Conservation (phyloP, 2,797 vertebrate species). For the Smutsia temminckii region DNA sequence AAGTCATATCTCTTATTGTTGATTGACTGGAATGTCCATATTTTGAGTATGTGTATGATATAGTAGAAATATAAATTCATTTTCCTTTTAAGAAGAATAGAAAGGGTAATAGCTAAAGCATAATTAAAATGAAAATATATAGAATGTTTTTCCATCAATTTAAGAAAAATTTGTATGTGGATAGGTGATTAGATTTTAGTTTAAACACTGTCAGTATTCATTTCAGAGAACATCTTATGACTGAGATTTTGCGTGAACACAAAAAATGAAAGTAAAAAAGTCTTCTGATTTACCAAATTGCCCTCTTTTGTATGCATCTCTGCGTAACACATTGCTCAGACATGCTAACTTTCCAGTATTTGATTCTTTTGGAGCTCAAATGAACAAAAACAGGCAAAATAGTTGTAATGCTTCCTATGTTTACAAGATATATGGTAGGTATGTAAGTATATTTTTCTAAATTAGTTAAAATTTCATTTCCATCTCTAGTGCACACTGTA, state of each 20-base stretch:
- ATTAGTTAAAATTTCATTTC: not conserved
- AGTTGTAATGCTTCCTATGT: not conserved
- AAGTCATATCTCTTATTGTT: not conserved
- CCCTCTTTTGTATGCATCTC: not conserved
- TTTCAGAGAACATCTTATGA: not conserved
- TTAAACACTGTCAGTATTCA: not conserved
- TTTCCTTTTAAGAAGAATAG: not conserved
- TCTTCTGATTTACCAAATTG: not conserved
- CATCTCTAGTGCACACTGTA: not conserved
- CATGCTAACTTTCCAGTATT: not conserved
- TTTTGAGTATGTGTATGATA: not conserved
- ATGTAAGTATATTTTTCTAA: not conserved
- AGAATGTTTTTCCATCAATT: not conserved
- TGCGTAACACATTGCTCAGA: not conserved
- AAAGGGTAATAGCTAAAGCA: not conserved
- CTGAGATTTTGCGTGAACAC: not conserved
- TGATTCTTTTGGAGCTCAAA: not conserved
- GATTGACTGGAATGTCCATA: not conserved
- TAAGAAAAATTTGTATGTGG: not conserved
- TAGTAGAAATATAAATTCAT: not conserved
- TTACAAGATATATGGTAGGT: not conserved
- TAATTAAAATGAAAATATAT: not conserved
- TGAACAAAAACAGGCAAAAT: not conserved
- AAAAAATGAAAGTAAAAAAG: not conserved
- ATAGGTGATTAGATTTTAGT: not conserved